Evolutionary conservation across 2,113 vertebrate species (phyloP), one percentile per base, ranked within the genome.

Genomic region (Elaphurus davidianus): DNA sequence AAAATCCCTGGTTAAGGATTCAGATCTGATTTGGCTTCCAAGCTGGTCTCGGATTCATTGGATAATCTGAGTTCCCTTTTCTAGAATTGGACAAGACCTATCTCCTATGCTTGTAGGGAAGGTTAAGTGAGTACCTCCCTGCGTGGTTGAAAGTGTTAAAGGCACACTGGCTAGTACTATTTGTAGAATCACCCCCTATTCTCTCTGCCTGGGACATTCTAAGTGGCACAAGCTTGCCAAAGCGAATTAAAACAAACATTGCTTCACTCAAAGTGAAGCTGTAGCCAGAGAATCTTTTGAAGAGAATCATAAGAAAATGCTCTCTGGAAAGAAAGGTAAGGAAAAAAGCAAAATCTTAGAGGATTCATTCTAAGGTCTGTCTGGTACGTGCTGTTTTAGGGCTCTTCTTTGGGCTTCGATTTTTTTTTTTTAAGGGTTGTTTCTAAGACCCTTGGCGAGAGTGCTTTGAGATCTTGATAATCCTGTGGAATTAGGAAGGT

Each of bases 271-370:
- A 28, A 36, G 78, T 12, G 67, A 36, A 30, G 87, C 36, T 36
- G 50, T 71, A 16, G 36, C 82, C 62, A 50, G 47, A 2, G 2
- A 67, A 23, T 50, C 50, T 90, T 62, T 27, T 17, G 50, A 25
- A 90, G 71, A 93, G 64, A 76, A 67, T 36, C n/a, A 0, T 57
- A 74, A 85, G 93, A 47, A 88, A 82, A 52, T 30, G 47, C 27
- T 95, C 55, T 30, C 17, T 25, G 40, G 50, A 30, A 50, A 87
- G 43, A 36, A 57, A 62, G 12, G 13, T 9, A 30, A 27, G 8
- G n/a, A 43, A 12, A 40, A 64, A 33, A 23, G 7, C 17, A 45
- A 57, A 36, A 47, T 3, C 54, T 21, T 6, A 54, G 23, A 84
- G n/a, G 54, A 50, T 30, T 55, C 91, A 27, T 43, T 76, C 40